Evolutionary conservation across 2,888 invertebrate genomes (phyloP).

Genomic region (Melanotus villosus): DNA sequence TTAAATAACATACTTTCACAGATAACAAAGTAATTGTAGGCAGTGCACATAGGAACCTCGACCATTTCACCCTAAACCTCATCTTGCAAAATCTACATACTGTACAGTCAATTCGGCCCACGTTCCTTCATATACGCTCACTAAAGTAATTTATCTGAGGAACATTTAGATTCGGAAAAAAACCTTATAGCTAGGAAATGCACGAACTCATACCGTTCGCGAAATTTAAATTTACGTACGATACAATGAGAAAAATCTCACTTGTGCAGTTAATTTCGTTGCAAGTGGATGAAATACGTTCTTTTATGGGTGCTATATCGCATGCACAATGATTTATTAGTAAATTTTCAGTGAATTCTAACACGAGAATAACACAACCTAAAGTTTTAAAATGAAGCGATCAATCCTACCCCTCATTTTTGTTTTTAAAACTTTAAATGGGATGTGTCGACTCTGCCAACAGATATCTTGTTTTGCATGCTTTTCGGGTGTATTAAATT

Average conservation of each 20-base stretch:
- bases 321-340: not conserved
- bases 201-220: not conserved
- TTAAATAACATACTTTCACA: no score
- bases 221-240: conserved; percentile 3
- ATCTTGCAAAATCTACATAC: not conserved
- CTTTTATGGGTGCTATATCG: not conserved
- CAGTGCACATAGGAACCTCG: no score
- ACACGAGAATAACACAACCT: not conserved
- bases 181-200: not conserved
- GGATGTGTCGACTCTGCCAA: no score
- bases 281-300: not conserved
- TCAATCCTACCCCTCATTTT: not conserved
- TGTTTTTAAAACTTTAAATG: not conserved
- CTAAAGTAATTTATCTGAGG: not conserved
- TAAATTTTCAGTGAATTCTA: not conserved
- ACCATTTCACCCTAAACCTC: no score
- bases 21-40: no score
- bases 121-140: not conserved
- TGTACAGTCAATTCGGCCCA: not conserved
- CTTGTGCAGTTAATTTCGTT: not conserved
- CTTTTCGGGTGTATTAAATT: no score
- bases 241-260: not conserved
- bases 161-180: not conserved
- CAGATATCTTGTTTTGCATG: no score
- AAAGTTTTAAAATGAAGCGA: not conserved